Percentiles rank a stretch among this genome's conserved stretches.
Evolutionary conservation across 2,797 vertebrate genomes (phyloP).

Genomic region (Enteromius anoplus): DNA sequence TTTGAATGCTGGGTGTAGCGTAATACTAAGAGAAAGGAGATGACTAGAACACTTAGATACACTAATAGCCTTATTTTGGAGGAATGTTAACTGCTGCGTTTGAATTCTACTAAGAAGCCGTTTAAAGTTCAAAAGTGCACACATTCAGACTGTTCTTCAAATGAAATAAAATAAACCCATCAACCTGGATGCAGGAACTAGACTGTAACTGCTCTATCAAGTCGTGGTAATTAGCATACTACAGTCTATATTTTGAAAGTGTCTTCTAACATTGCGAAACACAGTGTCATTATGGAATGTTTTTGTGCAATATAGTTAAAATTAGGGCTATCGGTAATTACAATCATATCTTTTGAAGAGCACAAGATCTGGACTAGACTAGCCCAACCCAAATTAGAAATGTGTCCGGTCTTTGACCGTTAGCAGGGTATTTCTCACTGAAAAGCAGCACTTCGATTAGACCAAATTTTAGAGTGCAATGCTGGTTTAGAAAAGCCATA

Average conservation of each 20-base stretch:
- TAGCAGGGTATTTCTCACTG: constrained; percentile 37
- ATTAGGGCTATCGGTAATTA: constrained; percentile 69
- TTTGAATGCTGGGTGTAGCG: constrained; percentile 14
- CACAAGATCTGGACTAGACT: constrained; percentile 62
- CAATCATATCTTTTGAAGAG: constrained; percentile 74
- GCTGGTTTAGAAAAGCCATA: constrained; percentile 28
- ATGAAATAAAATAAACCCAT: not conserved
- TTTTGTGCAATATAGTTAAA: constrained; percentile 61
- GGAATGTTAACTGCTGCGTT: constrained; percentile 30
- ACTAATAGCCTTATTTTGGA: constrained; percentile 38
- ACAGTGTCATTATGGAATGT: constrained; percentile 6
- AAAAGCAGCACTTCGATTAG: constrained; percentile 14
- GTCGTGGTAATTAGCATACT: not conserved
- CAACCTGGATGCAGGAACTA: not conserved
- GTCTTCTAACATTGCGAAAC: not conserved
- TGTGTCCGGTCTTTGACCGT: constrained; percentile 35
- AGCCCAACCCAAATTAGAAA: constrained; percentile 38
- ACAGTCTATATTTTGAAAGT: not conserved
- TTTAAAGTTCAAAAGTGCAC: constrained; percentile 1
- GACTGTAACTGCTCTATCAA: not conserved
- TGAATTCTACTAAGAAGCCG: not conserved
- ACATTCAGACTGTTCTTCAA: not conserved
- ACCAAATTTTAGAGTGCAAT: not conserved
- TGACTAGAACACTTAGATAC: constrained; percentile 17
- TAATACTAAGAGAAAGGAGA: not conserved